phyloP scores from a whole-genome alignment of 1,140 invertebrate species.

The Scylla paramamosain region DNA sequence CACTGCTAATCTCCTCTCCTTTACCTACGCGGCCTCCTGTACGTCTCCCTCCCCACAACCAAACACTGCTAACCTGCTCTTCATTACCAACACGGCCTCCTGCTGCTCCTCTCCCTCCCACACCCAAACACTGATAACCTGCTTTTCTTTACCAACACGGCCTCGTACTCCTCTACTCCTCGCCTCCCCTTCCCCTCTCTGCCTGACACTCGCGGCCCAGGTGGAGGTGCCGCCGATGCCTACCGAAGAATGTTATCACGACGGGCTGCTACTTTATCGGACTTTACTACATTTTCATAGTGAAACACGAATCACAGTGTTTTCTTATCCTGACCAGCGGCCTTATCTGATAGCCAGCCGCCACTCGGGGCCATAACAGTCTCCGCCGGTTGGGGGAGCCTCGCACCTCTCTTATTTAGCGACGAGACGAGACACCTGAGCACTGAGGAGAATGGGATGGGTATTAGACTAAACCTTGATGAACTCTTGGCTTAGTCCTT shows the following conservation, averaged over 20 bases:
- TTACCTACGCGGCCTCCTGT: no score
- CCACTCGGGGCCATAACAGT: slow-evolving; percentile 48
- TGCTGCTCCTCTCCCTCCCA: no score
- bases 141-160: no score
- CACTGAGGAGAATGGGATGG: no score
- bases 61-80: neutral
- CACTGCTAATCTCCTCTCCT: no score
- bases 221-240: neutral
- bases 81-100: neutral
- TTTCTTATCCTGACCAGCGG: slow-evolving; percentile 62
- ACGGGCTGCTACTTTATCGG: slow-evolving; percentile 53
- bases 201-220: neutral
- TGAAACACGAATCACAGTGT: slow-evolving; percentile 67
- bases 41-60: no score
- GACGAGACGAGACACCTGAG: no score
- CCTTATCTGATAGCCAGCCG: slow-evolving; percentile 66
- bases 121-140: no score
- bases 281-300: slow-evolving; percentile 71
- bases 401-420: slow-evolving; percentile 33
- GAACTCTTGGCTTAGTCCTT: no score
- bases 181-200: no score
- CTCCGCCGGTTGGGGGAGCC: neutral
- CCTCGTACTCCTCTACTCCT: no score
- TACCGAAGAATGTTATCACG: slow-evolving; percentile 66
- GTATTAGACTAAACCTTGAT: no score